These are phyloP conservation scores for Penaeus chinensis DNA, from an alignment of 1,140 invertebrate species.

Conservation along the genomic window DNA sequence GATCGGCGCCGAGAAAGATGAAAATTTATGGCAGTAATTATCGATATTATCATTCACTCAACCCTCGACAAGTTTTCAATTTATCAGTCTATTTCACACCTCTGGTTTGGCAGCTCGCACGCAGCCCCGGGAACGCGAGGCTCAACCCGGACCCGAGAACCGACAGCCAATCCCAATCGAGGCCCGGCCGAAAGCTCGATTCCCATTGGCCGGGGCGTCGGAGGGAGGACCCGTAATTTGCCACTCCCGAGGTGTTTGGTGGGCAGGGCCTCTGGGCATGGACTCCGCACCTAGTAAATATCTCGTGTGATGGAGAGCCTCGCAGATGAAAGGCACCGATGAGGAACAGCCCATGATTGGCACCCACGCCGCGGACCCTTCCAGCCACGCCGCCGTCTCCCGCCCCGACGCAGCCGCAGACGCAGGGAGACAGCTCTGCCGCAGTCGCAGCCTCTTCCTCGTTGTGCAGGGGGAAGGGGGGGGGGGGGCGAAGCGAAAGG, in stretches of 20 bases:
- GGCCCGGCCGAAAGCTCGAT: background rate
- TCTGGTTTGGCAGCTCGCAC: conserved; percentile 38
- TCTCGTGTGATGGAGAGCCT: conserved; percentile 37
- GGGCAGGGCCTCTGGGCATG: conserved; percentile 34
- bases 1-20: conserved; percentile 56
- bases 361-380: conserved; percentile 21
- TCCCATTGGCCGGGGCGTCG: conserved; percentile 17
- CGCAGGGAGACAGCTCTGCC: no score
- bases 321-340: conserved; percentile 44
- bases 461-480: no score
- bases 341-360: conserved; percentile 32
- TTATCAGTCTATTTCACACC: conserved; percentile 60
- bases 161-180: conserved; percentile 35
- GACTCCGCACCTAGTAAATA: conserved; percentile 56
- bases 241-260: conserved; percentile 29
- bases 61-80: conserved; percentile 60
- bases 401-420: background rate
- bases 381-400: background rate
- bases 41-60: conserved; percentile 59
- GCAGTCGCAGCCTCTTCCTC: no score
- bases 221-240: conserved; percentile 43
- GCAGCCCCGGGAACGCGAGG: conserved; percentile 20
- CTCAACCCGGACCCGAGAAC: background rate
- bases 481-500: no score
- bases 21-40: conserved; percentile 60